Evolutionary conservation across 2,113 vertebrate genomes (phyloP).

Genomic region (Oncorhynchus mykiss): DNA sequence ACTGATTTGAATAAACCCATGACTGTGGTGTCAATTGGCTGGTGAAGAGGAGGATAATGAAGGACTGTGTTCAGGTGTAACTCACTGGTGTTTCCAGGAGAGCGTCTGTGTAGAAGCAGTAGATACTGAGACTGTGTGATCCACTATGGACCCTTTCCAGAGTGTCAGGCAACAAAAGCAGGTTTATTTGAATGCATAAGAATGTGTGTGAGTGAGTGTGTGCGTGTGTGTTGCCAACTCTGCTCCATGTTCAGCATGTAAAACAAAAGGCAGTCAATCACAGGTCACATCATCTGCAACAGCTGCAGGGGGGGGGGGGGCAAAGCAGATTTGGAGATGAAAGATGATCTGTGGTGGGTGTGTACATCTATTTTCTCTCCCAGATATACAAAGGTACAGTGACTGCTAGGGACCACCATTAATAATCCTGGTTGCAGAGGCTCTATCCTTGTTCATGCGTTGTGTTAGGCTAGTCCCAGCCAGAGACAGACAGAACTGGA

Average conservation of each 20-base stretch:
- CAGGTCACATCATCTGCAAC: constrained; percentile 74
- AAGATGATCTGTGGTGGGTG: constrained; percentile 62
- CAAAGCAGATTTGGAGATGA: constrained; percentile 55
- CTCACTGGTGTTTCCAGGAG: too few relatives aligned
- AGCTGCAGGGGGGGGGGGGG: constrained; percentile 34
- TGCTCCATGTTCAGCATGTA: neutral
- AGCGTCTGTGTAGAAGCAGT: too few relatives aligned
- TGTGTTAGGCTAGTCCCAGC: too few relatives aligned
- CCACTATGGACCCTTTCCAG: too few relatives aligned
- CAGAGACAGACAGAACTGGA: too few relatives aligned
- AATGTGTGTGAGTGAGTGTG: constrained; percentile 22
- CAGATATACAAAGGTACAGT: constrained; percentile 37
- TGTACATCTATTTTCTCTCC: constrained; percentile 54
- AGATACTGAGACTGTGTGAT: too few relatives aligned
- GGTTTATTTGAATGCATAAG: constrained; percentile 42
- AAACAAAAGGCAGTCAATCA: constrained; percentile 69
- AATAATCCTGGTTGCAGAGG: constrained; percentile 58
- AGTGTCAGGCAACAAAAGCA: neutral
- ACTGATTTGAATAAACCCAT: constrained; percentile 31
- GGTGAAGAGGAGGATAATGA: constrained; percentile 10
- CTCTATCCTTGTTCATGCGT: constrained; percentile 27
- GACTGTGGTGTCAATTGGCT: constrained; percentile 36
- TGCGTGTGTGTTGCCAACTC: constrained; percentile 21
- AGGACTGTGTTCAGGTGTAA: constrained; percentile 7
- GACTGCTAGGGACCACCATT: constrained; percentile 14